Evolutionary conservation across 2,113 vertebrate species (phyloP), one percentile per base, ranked within the genome.

Genomic region (Phyllostomus discolor): DNA sequence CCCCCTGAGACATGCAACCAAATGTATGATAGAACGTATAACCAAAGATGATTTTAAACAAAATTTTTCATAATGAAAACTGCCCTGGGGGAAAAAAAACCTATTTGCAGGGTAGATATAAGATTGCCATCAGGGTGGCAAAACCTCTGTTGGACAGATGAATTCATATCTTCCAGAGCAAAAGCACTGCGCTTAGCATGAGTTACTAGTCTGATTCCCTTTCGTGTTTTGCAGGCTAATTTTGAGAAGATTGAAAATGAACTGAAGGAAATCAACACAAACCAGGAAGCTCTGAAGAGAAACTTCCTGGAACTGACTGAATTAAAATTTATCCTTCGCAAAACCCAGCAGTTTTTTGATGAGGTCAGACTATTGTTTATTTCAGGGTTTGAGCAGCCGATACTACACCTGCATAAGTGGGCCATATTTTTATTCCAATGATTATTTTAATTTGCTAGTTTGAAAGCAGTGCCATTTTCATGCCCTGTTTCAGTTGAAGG

Each of bases 181-280:
- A 91, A n/a, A 17, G 50, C 72, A 22, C 31, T 35, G 7, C 95
- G 15, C 73, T 94, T 52, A 59, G 14, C 86, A 46, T 88, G 50
- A 92, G 28, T 91, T 90, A 67, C 90, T 76, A 62, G 46, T 64
- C 85, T 31, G 59, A 19, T 41, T 66, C 62, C 5, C 43, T 48
- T 48, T 64, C 8, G 24, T 78, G 48, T 75, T 9, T n/a, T 97
- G 4, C 98, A 99, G 99, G 99, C 99, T 96, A 99, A 99, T 59
- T 99, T 99, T 97, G 99, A 99, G 98, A 99, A 99, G 98, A 99
- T 99, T 62, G 99, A 99, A 97, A 99, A 99, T 9, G 99, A 99
- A 73, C 98, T 99, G 90, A 99, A 99, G 93, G 99, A 99, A 98
- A 99, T 99, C 97, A 99, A 99, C 98, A 99, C 99, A 43, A 99